Evolutionary conservation across 2,888 invertebrate species (phyloP).

Genomic region (Stenolophus ochropezus): DNA sequence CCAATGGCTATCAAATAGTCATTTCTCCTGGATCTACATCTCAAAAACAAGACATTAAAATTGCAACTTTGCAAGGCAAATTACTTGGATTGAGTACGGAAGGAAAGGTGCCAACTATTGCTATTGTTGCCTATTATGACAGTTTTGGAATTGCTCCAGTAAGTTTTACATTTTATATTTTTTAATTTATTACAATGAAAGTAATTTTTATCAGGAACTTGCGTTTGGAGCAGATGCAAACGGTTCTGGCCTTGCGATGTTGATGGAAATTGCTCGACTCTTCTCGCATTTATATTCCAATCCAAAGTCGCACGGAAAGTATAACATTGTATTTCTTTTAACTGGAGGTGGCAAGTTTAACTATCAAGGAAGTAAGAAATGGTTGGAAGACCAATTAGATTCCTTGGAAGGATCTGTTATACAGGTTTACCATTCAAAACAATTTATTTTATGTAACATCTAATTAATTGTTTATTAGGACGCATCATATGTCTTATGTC

Average conservation of each 20-base stretch:
- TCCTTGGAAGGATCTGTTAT: conserved; percentile 81
- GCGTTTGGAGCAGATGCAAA: conserved; percentile 94
- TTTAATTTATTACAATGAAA: not conserved
- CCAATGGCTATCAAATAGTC: conserved; percentile 96
- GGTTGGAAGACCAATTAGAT: conserved; percentile 95
- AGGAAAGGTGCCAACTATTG: conserved; percentile 84
- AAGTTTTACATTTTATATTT: conserved; percentile 73
- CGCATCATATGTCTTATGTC: conserved; percentile 90
- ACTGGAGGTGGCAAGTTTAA: conserved; percentile 94
- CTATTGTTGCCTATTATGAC: conserved; percentile 95
- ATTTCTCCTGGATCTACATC: conserved; percentile 84
- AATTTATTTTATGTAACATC: too few species aligned
- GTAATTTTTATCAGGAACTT: conserved; percentile 80
- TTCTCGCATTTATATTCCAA: conserved; percentile 91
- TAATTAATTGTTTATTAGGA: conserved; percentile 79
- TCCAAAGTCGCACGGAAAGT: conserved; percentile 82
- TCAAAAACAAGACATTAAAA: conserved; percentile 85
- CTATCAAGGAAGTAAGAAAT: conserved; percentile 96
- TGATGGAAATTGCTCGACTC: conserved; percentile 90
- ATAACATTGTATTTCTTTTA: conserved; percentile 90
- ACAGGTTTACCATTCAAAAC: too few species aligned
- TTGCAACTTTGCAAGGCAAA: conserved; percentile 91
- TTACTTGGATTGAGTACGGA: conserved; percentile 84
- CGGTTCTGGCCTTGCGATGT: conserved; percentile 90
- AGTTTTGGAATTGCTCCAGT: conserved; percentile 93